Evolutionary conservation across 2,113 vertebrate genomes (phyloP), one percentile per base, ranked within the genome.

Genomic region (Dicaeum eximium): DNA sequence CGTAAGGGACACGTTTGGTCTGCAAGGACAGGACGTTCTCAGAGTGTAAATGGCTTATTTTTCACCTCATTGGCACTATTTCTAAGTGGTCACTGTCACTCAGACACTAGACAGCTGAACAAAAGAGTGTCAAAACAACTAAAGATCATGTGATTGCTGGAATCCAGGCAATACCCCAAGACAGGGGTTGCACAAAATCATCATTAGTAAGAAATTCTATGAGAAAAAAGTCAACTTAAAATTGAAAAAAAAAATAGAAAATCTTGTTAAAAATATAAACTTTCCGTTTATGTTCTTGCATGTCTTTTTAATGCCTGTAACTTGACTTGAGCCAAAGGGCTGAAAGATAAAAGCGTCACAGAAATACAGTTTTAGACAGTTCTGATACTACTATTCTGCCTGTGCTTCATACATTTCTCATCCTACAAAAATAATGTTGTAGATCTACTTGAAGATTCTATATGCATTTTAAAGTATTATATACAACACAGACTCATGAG

Each of bases 1-100:
- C 16, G 9, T 71, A 95, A 88, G 62, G 81, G 65, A 66, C 57
- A 18, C 27, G 67, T 73, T 94, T 64, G 64, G n/a, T 93, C 82
- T 95, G 28, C 91, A 96, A 96, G 82, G 89, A 93, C 71, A 97
- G 60, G 70, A 58, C 25, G 21, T 77, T 95, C 74, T 93, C 67
- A 86, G 61, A 82, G 48, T 81, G 67, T 38, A 91, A 95, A 94
- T 90, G 64, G 75, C 84, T 94, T 89, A 69, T 74, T 97, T 97
- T 96, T 96, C 72, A 90, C 50, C 69, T 74, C 48, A 94, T 96
- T 95, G 91, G 53, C 86, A 88, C 65, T 21, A 92, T 93, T 94
- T 93, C 42, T 70, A 81, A 61, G 91, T 93, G 60, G 44, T 30
- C 70, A 48, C 67, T 95, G 86, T 91, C 92, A 95, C 31, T 97